Conservation (phyloP, 2,888 invertebrate species). For the Aelia acuminata region DNA sequence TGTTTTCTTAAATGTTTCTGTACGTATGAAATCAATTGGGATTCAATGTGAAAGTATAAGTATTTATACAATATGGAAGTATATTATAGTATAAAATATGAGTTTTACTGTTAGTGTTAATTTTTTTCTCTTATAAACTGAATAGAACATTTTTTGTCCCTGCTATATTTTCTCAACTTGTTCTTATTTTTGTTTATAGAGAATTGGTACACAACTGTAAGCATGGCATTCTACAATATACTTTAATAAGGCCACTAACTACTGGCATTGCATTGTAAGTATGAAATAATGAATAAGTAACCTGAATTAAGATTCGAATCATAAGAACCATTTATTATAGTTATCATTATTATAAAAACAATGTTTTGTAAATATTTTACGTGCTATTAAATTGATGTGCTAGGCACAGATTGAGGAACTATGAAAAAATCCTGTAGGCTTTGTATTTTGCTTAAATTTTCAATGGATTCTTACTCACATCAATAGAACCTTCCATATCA, state of each 20-base stretch:
- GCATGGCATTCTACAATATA: conserved; percentile 96
- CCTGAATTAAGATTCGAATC: neutral
- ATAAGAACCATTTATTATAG: neutral
- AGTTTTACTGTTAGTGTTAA: neutral
- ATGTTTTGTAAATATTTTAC: neutral
- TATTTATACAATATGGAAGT: too few species aligned
- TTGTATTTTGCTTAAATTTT: too few species aligned
- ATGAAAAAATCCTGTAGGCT: too few species aligned
- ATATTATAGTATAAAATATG: too few species aligned
- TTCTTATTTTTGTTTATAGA: conserved; percentile 71
- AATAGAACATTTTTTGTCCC: neutral
- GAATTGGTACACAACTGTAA: conserved; percentile 95
- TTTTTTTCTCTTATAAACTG: neutral
- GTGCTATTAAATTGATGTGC: too few species aligned
- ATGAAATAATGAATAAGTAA: neutral
- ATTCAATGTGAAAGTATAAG: too few species aligned
- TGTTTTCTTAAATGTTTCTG: too few species aligned
- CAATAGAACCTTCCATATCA: too few species aligned
- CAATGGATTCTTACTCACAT: too few species aligned
- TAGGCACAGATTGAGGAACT: too few species aligned
- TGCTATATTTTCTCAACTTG: neutral
- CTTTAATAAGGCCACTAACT: conserved; percentile 90
- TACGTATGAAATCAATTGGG: too few species aligned
- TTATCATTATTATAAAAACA: neutral
- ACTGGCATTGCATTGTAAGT: conserved; percentile 90